Base-by-base conservation (phyloP, 2,113 vertebrate genomes). In the Sylvietta virens region DNA sequence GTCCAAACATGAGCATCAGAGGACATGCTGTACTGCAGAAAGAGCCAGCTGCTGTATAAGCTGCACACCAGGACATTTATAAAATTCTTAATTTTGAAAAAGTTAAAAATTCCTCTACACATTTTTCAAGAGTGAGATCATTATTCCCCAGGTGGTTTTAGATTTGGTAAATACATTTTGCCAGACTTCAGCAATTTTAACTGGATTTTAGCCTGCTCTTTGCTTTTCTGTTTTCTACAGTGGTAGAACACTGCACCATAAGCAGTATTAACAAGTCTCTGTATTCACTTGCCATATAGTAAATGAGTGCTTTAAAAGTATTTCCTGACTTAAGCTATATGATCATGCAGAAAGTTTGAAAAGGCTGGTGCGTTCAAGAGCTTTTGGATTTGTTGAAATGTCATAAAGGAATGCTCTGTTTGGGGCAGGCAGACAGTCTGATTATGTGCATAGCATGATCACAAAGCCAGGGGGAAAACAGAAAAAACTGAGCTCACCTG, bases 1-100 rank as follows among this genome's bases (percentile, higher is more conserved):
- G 2, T 92, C 78, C 95, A 86, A 92, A 92, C 64, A 91, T 4
- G 37, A 93, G 35, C 94, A 92, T 92, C 67, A 89, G 73, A 96
- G 94, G 83, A 95, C 91, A 96, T 7, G 21, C 26, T 89, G 85
- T 88, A 66, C 91, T 85, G 30, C 45, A 92, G 66, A 89, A 92
- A 80, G 28, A 77, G 61, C 13, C 94, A 91, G 87, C 65, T 79
- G 84, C 73, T 91, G 83, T 44, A 37, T 27, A 42, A 91, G 28
- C 13, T 87, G 45, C 88, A 85, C 53, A 91, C 31, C 72, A 42
- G 30, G 42, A 81, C 28, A 80, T 53, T 17, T 65, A 48, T 81
- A 86, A 90, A 67, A n/a, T 17, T 9, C 40, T 91, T 62, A 17
- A 66, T 74, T 96, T 84, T 81, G 20, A 53, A 89, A 78, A 74